phyloP scores from a whole-genome alignment of 2,113 vertebrate species.

The Fulica atra region DNA sequence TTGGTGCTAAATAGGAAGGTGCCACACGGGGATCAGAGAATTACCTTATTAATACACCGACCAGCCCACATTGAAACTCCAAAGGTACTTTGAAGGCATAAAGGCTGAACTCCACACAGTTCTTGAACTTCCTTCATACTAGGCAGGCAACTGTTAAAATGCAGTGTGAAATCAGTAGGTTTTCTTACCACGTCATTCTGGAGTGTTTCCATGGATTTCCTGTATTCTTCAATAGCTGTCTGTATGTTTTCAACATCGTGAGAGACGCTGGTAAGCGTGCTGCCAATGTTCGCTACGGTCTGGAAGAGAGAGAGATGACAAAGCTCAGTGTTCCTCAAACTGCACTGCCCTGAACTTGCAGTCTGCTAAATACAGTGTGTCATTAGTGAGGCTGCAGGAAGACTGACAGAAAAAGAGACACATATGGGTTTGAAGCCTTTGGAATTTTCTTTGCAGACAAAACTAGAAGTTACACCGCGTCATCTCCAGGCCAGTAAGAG shows the following conservation, averaged over 20 bases:
- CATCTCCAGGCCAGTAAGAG: background rate
- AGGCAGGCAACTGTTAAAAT: background rate
- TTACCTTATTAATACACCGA: background rate
- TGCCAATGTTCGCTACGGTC: conserved; percentile 96
- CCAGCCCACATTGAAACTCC: background rate
- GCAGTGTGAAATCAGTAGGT: background rate
- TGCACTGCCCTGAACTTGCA: background rate
- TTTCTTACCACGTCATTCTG: conserved; percentile 84
- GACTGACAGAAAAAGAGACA: background rate
- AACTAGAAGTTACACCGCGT: background rate
- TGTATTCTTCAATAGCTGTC: conserved; percentile 84
- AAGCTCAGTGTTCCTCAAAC: background rate
- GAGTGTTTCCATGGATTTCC: conserved; percentile 77
- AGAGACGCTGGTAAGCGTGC: conserved; percentile 91
- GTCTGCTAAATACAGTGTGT: background rate
- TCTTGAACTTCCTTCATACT: background rate
- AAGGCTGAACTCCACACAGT: background rate
- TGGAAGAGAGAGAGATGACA: conserved; percentile 60
- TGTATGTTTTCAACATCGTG: conserved; percentile 91
- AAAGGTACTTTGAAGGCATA: background rate
- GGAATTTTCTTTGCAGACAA: background rate
- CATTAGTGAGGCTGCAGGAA: background rate
- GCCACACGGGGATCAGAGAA: background rate
- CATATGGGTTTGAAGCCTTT: fast-evolving
- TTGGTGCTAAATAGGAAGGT: background rate